A percentile compares a stretch with the other conserved stretches of the same genome.
Evolutionary conservation across 1,140 invertebrate genomes (phyloP).

Genomic region (Hyposmocoma kahamanoa): DNA sequence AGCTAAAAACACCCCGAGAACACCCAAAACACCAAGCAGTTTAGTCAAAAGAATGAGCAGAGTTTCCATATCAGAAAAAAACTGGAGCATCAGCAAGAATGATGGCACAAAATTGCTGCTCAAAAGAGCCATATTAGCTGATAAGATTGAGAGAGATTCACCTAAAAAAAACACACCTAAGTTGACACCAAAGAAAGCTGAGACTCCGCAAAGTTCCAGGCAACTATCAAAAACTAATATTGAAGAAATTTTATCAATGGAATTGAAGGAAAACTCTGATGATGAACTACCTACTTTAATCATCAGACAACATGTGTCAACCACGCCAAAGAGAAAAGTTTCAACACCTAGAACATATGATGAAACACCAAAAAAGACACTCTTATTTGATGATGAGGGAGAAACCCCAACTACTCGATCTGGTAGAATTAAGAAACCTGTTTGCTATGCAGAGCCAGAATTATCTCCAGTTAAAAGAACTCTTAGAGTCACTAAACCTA

Average conservation of each 20-base stretch:
- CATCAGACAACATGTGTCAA: conserved; percentile 43
- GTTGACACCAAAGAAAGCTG: conserved; percentile 20
- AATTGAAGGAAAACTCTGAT: conserved; percentile 58
- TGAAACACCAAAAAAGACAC: conserved; percentile 49
- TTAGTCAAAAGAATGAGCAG: conserved; percentile 55
- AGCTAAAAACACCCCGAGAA: conserved; percentile 30
- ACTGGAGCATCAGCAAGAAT: conserved; percentile 62
- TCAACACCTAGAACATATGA: conserved; percentile 33
- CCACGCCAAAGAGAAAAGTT: conserved; percentile 49
- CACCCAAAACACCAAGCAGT: conserved; percentile 57
- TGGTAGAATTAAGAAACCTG: conserved; percentile 11
- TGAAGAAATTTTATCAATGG: conserved; percentile 51
- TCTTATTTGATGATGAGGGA: conserved; percentile 47
- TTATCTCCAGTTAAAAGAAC: conserved; percentile 15
- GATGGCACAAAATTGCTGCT: conserved; percentile 64
- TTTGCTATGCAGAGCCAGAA: conserved; percentile 14
- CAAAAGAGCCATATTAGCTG: conserved; percentile 63
- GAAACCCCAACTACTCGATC: conserved; percentile 30
- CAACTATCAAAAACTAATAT: conserved; percentile 36
- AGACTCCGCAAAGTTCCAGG: conserved; percentile 38
- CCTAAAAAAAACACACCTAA: conserved; percentile 39
- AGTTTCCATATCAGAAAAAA: conserved; percentile 52
- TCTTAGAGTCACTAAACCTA: conserved; percentile 27
- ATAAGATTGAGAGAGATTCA: conserved; percentile 51
- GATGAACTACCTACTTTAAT: conserved; percentile 58